Percentiles rank a stretch among this genome's conserved stretches.
phyloP scores from a whole-genome alignment of 2,113 vertebrate species.

The Melanerpes aurifrons region DNA sequence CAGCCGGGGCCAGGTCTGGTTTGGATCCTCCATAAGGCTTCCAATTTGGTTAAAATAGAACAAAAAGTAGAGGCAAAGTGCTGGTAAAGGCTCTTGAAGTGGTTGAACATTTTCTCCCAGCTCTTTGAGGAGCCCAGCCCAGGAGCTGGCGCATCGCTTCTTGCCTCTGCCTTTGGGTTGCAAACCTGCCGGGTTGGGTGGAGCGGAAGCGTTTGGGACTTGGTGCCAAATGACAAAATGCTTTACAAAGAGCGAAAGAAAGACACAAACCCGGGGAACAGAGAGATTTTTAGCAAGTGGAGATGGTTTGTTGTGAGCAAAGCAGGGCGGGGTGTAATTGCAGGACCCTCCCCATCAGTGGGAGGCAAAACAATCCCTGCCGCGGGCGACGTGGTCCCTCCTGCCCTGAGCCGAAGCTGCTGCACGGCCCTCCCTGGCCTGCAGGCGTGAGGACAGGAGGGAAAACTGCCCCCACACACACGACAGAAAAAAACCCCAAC shows the following conservation, averaged over 20 bases:
- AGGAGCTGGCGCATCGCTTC: rapidly evolving
- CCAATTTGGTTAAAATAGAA: not conserved
- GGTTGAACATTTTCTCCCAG: rapidly evolving
- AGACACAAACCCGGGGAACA: not conserved
- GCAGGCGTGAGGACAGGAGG: not conserved
- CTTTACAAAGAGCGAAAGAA: not conserved
- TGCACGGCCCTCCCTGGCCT: not conserved
- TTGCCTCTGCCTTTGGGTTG: not conserved
- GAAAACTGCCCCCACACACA: not conserved
- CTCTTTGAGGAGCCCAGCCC: not conserved
- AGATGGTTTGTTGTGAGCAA: not conserved
- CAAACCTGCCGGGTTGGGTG: not conserved
- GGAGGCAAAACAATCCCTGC: not conserved
- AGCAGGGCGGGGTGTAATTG: not conserved
- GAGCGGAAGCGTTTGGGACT: not conserved
- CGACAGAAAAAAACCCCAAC: not conserved
- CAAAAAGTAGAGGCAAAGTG: not conserved
- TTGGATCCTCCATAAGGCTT: not conserved
- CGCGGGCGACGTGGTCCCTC: not conserved
- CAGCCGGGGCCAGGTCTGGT: rapidly evolving
- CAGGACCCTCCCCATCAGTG: rapidly evolving
- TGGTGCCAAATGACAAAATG: conserved; percentile 2
- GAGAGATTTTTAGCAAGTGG: not conserved
- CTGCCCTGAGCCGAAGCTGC: not conserved
- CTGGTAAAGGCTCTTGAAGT: not conserved